Conservation (phyloP, 2,797 vertebrate genomes). For the Podargus strigoides region DNA sequence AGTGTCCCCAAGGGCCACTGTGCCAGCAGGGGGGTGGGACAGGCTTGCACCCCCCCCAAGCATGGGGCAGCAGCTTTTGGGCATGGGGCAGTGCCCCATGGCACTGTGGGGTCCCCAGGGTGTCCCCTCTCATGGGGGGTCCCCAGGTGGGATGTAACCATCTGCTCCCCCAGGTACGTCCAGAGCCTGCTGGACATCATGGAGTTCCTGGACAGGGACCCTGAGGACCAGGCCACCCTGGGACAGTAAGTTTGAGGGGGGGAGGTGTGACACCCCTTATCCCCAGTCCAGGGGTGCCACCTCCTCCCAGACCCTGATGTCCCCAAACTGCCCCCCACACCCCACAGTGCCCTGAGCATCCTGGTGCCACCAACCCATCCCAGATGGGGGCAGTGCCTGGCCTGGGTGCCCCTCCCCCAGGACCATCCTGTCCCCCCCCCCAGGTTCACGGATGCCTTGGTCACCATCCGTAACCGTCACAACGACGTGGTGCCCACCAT, state of each 20-base stretch:
- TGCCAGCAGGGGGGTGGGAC: neutral
- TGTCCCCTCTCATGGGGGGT: neutral
- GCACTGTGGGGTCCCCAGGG: fast-evolving
- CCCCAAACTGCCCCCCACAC: neutral
- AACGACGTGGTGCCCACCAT: slow-evolving; percentile 95
- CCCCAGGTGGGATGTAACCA: fast-evolving
- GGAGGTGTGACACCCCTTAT: neutral
- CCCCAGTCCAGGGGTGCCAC: fast-evolving
- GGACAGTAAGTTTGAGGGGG: slow-evolving; percentile 81
- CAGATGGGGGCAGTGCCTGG: fast-evolving
- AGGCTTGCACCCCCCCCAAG: neutral
- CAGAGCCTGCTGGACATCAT: slow-evolving; percentile 95
- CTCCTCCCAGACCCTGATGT: neutral
- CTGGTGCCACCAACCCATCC: fast-evolving
- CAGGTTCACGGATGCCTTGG: slow-evolving; percentile 86
- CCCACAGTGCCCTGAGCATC: neutral
- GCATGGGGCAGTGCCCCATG: fast-evolving
- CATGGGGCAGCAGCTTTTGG: neutral
- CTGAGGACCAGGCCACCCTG: slow-evolving; percentile 83
- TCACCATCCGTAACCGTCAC: slow-evolving; percentile 94
- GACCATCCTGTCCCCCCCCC: neutral
- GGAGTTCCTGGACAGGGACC: slow-evolving; percentile 86
- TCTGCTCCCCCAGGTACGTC: slow-evolving; percentile 81
- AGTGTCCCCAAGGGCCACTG: neutral
- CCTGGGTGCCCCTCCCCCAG: neutral